Percentiles rank a stretch among this genome's conserved stretches.
Conservation (phyloP, 2,888 invertebrate species). For the Rhagium mordax region DNA sequence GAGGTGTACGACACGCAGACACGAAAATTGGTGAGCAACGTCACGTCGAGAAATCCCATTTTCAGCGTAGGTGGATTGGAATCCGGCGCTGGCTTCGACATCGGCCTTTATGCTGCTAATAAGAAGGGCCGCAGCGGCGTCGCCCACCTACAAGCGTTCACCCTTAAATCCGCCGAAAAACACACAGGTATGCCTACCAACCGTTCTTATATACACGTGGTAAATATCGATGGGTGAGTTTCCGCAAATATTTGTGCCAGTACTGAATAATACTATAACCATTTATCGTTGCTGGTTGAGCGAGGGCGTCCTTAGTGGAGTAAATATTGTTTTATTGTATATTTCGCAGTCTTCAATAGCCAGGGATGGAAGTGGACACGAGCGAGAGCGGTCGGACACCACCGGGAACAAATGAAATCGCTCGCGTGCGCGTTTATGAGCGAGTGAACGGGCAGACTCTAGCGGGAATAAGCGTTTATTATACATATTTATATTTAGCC, state of each 20-base stretch:
- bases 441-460: no score
- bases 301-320: no score
- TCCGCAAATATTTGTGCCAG: background rate
- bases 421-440: no score
- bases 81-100: constrained; percentile 79
- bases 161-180: constrained; percentile 81
- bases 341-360: no score
- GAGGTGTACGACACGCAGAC: constrained; percentile 76
- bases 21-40: constrained; percentile 73
- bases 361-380: no score
- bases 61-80: constrained; percentile 80
- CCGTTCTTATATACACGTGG: background rate
- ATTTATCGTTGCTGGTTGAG: no score
- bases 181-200: constrained; percentile 76
- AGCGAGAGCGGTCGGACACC: no score
- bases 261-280: no score
- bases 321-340: no score
- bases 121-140: constrained; percentile 81
- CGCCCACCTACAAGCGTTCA: constrained; percentile 78
- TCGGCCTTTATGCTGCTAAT: constrained; percentile 80
- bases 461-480: no score
- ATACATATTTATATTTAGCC: no score
- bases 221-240: background rate
- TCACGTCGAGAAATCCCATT: constrained; percentile 74
- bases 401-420: no score